Evolutionary conservation across 1,140 invertebrate species (phyloP), one percentile per base, ranked within the genome.

Genomic region (Lepidurus packardi): DNA sequence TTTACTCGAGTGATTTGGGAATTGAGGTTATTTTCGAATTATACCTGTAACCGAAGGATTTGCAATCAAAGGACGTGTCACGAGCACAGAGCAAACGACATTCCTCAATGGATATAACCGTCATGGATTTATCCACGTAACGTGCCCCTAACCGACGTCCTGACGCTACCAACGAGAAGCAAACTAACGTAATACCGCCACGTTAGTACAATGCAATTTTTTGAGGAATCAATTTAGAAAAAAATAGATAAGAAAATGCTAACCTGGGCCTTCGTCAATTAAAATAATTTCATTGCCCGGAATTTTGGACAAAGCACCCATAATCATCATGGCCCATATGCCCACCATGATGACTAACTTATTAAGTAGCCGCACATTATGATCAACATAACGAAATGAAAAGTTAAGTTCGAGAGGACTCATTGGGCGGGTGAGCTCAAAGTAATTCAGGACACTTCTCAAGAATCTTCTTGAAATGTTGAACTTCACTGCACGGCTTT

Each of bases 41-140:
- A 84, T 86, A 92, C 91, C 90, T 90, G 84, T 92, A 93, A 85
- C 93, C 93, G 83, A 93, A 94, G 79, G 92, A 92, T 85, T 92
- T 91, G 82, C 92, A 94, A 78, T 87, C 87, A 83, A 93, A 93
- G 75, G 87, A 84, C 81, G 88, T 90, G 83, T 93, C 92, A 1
- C 87, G 86, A n/a, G 89, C 89, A 81, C 92, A 94, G 81, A 91
- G 90, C 74, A 88, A 84, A 83, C 91, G 88, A 83, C 92, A 94
- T 80, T 92, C 90, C 79, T 92, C 89, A 6, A 93, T 83, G 2
- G 88, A 87, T 79, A 92, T 90, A 82, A 92, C 92, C 44, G 88
- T 87, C 13, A 92, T 84, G 6, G 90, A 88, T 79, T 89, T 87
- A 81, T 89, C 86, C 8, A 93, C 89, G 81, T 90, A 88, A 78